Base-by-base conservation (phyloP, 2,113 vertebrate species). In the Cheirogaleus medius region DNA sequence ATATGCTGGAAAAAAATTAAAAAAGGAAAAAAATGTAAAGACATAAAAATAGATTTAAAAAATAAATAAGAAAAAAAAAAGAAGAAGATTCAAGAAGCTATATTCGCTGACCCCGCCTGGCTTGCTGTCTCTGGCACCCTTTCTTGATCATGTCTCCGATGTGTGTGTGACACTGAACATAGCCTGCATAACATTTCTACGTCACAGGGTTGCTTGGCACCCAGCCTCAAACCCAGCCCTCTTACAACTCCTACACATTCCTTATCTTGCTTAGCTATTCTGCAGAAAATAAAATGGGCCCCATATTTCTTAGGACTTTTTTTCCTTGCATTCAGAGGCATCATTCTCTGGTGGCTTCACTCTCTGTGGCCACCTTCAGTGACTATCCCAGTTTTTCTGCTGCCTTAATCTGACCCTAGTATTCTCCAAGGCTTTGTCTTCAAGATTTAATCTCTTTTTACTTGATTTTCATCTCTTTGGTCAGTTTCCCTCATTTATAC, bases 331-430 rank as follows among this genome's bases (percentile, higher is more conserved):
- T 90, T 68, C n/a, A 49, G 9, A 14, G n/a, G 21, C 25, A 20
- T 47, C 74, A 4, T 47, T 54, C 14, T 63, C 66, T 37, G 25
- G 54, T 52, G 54, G 6, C 25, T 93, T 68, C n/a, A 37, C n/a
- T 89, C 29, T 58, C 37, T 54, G 7, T 0, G 6, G 3, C 25
- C 5, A 1, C 14, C 1, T 11, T 17, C 11, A 18, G 21, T 25
- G 27, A 44, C 12, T 20, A 20, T 64, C 68, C 71, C 5, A 34
- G 37, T 32, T 27, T 58, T 34, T 52, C 73, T 27, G 54, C 23
- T 44, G 42, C 25, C 34, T 37, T 74, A n/a, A 21, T 37, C 37
- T 80, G 15, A 27, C 32, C 47, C 39, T 23, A n/a, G 1, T 37
- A 54, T 23, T 74, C 32, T 84, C 11, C 5, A 81, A 9, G 7